Percentiles rank a stretch among this genome's conserved stretches.
Evolutionary conservation across 2,888 invertebrate species (phyloP).

Genomic region (Glaucopsyche alexis): DNA sequence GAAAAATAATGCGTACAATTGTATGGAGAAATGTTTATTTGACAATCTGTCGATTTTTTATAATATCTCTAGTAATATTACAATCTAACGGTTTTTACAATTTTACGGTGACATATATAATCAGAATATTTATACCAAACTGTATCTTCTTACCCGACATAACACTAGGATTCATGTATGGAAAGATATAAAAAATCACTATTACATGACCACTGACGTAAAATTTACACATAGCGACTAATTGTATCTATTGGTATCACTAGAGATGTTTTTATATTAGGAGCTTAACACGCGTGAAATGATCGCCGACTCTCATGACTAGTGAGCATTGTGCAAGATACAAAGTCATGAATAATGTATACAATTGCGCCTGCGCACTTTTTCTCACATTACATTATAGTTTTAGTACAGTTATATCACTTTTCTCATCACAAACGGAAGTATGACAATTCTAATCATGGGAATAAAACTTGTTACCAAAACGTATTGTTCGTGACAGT

Average conservation of each 20-base stretch:
- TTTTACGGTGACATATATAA: too few species aligned
- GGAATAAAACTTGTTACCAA: slow-evolving; percentile 29
- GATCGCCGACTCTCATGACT: slow-evolving; percentile 8
- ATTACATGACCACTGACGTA: not conserved
- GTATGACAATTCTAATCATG: slow-evolving; percentile 43
- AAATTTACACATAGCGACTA: not conserved
- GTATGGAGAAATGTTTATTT: too few species aligned
- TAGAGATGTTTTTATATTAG: not conserved
- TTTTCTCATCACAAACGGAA: slow-evolving; percentile 65
- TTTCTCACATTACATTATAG: slow-evolving; percentile 23
- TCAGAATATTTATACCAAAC: not conserved
- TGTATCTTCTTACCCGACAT: not conserved
- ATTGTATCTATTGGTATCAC: too few species aligned
- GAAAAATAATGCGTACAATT: too few species aligned
- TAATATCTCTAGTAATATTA: too few species aligned
- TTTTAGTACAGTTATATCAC: slow-evolving; percentile 63
- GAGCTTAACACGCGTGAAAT: slow-evolving; percentile 14
- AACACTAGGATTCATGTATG: not conserved
- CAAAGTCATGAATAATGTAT: slow-evolving; percentile 1
- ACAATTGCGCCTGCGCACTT: slow-evolving; percentile 6
- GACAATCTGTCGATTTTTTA: too few species aligned
- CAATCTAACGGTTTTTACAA: too few species aligned
- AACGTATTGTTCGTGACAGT: slow-evolving; percentile 35
- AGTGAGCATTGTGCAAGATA: slow-evolving; percentile 6
- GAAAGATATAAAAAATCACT: slow-evolving; percentile 1